phyloP scores from a whole-genome alignment of 2,797 vertebrate species.

The Enteromius argenteus region DNA sequence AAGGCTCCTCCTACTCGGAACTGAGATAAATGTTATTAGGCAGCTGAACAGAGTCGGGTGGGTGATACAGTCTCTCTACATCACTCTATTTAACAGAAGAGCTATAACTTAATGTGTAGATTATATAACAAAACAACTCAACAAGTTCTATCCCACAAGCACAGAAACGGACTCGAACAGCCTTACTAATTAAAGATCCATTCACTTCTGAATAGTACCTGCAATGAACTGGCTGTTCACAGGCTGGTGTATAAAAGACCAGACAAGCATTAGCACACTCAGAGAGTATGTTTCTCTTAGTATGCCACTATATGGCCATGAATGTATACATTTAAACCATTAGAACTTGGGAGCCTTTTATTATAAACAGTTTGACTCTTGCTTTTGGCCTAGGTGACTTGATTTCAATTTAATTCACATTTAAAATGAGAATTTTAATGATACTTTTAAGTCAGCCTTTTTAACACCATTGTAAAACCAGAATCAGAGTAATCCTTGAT shows the following conservation, averaged over 20 bases:
- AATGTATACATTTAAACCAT: conserved; percentile 1
- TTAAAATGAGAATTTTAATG: neutral
- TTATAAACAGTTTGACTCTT: neutral
- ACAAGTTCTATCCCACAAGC: conserved; percentile 17
- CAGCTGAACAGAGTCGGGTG: conserved; percentile 41
- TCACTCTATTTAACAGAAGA: conserved; percentile 48
- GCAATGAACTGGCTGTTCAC: neutral
- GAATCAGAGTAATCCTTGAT: neutral
- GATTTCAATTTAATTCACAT: neutral
- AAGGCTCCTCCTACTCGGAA: neutral
- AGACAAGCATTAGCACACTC: neutral
- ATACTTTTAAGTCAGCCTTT: neutral
- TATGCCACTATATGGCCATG: neutral
- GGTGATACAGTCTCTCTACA: conserved; percentile 32
- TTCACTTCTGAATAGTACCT: conserved; percentile 6
- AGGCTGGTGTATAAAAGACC: neutral
- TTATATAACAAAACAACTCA: conserved; percentile 56
- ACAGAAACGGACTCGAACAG: neutral
- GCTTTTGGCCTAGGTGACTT: neutral
- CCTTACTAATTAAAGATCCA: conserved; percentile 11
- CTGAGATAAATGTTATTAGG: conserved; percentile 26
- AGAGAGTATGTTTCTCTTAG: neutral
- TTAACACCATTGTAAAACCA: neutral
- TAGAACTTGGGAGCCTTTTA: neutral
- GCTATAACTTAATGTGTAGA: conserved; percentile 37